Conservation (phyloP, 2,888 invertebrate species). For the Gibbula magus region DNA sequence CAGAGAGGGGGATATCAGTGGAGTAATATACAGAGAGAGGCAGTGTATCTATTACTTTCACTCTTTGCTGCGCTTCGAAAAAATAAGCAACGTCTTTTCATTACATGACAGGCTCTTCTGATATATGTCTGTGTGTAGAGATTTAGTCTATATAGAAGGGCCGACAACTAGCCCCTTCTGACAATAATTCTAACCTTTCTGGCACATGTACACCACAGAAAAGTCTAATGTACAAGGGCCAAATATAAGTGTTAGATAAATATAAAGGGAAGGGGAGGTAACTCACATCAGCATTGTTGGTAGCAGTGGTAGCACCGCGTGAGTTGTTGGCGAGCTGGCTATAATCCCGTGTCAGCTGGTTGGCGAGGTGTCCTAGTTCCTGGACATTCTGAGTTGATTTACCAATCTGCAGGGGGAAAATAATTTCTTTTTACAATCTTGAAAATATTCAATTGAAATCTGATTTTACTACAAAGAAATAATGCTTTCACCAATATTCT, state of each 20-base stretch:
- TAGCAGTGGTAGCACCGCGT: slow-evolving; percentile 91
- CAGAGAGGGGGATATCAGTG: not conserved
- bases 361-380: slow-evolving; percentile 87
- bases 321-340: slow-evolving; percentile 90
- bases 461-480: too few species aligned
- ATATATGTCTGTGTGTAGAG: too few species aligned
- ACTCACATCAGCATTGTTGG: slow-evolving; percentile 87
- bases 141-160: too few species aligned
- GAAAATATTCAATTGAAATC: too few species aligned
- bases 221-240: not conserved
- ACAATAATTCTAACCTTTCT: not conserved
- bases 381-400: slow-evolving; percentile 82
- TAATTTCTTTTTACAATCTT: not conserved
- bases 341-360: slow-evolving; percentile 90
- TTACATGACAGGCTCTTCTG: too few species aligned
- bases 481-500: too few species aligned
- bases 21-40: too few species aligned
- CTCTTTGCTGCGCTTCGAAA: too few species aligned
- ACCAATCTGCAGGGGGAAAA: slow-evolving; percentile 76
- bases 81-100: too few species aligned
- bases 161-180: not conserved
- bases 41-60: too few species aligned
- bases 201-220: not conserved
- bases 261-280: not conserved
- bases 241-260: not conserved